Evolutionary conservation across 2,888 invertebrate genomes (phyloP).

Genomic region (Capitulum mitella): DNA sequence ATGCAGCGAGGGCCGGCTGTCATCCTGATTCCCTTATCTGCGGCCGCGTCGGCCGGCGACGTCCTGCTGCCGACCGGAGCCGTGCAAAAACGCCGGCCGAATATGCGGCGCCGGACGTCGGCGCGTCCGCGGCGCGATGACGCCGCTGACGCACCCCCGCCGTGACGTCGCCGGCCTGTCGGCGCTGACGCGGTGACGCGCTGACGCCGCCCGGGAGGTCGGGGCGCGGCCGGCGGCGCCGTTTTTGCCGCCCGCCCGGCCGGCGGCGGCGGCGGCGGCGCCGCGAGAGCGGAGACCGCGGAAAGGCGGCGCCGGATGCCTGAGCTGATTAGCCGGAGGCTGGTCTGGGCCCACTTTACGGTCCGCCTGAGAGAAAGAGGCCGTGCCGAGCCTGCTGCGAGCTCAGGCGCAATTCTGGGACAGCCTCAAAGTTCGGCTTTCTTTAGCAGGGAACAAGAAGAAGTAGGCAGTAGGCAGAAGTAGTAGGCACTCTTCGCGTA

Average conservation of each 20-base stretch:
- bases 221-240: background rate
- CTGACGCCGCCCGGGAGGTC: background rate
- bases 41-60: background rate
- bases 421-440: too few species aligned
- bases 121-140: background rate
- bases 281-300: too few species aligned
- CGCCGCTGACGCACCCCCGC: conserved; percentile 3
- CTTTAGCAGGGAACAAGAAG: too few species aligned
- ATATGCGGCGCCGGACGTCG: background rate
- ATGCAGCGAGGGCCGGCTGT: background rate
- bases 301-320: background rate
- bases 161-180: background rate
- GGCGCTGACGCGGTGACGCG: background rate
- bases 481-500: too few species aligned
- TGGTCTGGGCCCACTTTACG: too few species aligned
- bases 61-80: background rate
- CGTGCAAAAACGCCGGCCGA: background rate
- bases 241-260: background rate
- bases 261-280: background rate
- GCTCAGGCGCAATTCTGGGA: too few species aligned
- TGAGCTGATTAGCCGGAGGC: background rate
- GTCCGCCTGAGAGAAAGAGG: too few species aligned
- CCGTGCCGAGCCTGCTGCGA: too few species aligned
- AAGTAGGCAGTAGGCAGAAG: too few species aligned
- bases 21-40: background rate